Evolutionary conservation across 2,888 invertebrate species (phyloP), one percentile per base, ranked within the genome.

Genomic region (Pseudeuparius sepicola): DNA sequence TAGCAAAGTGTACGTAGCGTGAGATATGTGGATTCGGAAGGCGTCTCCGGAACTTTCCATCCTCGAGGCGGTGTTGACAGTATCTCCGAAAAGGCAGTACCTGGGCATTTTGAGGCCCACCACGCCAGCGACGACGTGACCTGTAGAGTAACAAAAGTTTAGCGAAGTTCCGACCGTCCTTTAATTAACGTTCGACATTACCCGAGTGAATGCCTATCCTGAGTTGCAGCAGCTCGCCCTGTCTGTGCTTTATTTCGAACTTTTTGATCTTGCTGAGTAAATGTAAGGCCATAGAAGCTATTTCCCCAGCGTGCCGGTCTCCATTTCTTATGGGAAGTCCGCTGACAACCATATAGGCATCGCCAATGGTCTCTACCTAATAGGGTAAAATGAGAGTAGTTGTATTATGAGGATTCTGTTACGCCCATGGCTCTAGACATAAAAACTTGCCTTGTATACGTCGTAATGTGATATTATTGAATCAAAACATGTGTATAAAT

Each of bases 401-500:
- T n/a, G n/a, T n/a, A n/a, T n/a, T n/a, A n/a, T n/a, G n/a, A n/a
- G n/a, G 25, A 25, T 25, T 25, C 12, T 6, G 6, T 25, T n/a
- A 7, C 4, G n/a, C 12, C 12, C 25, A 25, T n/a, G n/a, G n/a
- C n/a, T n/a, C n/a, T n/a, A n/a, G n/a, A n/a, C n/a, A n/a, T n/a
- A n/a, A 25, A 16, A 15, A 36, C 55, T 54, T 55, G 77, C 79
- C 70, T 92, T 92, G 59, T 86, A 86, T 4, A 85, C 85, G 53
- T 87, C 85, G 59, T 85, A 89, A 57, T 78, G 76, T 1, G 84
- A 84, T 51, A 90, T 86, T 39, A 89, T 85, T 1, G 83, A 79
- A 55, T 90, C 90, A 53, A 87, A 89, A 49, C 81, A 77, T 0
- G 89, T 88, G 61, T 90, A 90, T 31, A 90, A 64, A 53, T 88